These are phyloP conservation scores for Ceryle rudis DNA, from an alignment of 2,797 vertebrate genomes.

Conservation along the genomic window DNA sequence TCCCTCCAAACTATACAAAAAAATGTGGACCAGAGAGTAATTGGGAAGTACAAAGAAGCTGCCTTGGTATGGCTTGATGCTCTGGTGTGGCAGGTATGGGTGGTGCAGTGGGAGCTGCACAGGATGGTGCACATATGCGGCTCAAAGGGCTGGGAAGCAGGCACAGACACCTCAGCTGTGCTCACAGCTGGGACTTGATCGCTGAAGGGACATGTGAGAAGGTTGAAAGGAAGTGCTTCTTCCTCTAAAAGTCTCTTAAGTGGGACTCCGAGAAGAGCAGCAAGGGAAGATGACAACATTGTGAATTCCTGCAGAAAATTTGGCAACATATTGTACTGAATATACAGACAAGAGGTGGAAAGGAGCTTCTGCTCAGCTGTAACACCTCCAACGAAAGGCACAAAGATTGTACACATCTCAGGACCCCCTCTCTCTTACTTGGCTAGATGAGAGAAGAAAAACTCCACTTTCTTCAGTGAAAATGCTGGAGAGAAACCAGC, in stretches of 20 bases:
- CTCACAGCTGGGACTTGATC: fast-evolving
- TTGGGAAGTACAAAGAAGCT: background rate
- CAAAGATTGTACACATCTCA: background rate
- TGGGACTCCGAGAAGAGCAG: background rate
- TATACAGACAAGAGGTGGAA: background rate
- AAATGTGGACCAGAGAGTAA: background rate
- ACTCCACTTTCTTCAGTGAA: background rate
- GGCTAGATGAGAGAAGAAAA: background rate
- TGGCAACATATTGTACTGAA: background rate
- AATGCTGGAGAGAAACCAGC: background rate
- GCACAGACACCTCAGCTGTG: fast-evolving
- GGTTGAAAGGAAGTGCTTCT: background rate
- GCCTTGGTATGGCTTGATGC: background rate
- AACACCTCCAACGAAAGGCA: background rate
- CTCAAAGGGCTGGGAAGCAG: background rate
- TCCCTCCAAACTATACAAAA: background rate
- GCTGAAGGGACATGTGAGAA: fast-evolving
- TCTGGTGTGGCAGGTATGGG: background rate
- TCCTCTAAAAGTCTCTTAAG: background rate
- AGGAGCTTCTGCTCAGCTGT: background rate
- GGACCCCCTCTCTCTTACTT: background rate
- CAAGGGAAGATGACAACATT: background rate
- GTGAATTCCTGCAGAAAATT: background rate
- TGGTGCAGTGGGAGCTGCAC: fast-evolving
- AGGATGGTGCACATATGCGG: fast-evolving